phyloP scores from a whole-genome alignment of 1,140 invertebrate species.

The Atta colombica region DNA sequence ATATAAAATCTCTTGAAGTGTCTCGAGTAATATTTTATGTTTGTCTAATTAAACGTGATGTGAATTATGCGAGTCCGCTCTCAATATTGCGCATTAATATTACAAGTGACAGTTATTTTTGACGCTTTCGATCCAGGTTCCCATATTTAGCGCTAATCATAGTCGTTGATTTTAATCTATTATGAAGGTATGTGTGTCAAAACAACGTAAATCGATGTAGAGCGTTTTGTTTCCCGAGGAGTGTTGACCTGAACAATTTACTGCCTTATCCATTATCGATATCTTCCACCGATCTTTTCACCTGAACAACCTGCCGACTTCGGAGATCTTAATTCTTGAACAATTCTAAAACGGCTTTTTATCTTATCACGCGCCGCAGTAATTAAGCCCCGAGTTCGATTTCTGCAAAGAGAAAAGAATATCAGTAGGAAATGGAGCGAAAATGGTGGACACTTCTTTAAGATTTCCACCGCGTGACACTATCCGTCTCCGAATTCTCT shows the following conservation, averaged over 20 bases:
- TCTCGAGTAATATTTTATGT: neutral
- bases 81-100: slow-evolving; percentile 19
- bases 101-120: neutral
- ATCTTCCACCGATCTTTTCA: neutral
- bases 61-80: neutral
- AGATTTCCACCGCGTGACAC: slow-evolving; percentile 35
- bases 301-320: neutral
- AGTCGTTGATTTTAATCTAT: neutral
- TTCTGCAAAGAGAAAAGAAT: slow-evolving; percentile 29
- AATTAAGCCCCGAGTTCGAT: neutral
- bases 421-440: slow-evolving; percentile 32
- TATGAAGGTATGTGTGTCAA: neutral
- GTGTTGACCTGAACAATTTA: neutral
- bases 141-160: slow-evolving; percentile 8
- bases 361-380: slow-evolving; percentile 6
- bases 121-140: neutral
- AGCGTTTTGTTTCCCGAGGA: neutral
- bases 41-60: slow-evolving; percentile 1
- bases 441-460: slow-evolving; percentile 25
- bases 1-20: neutral
- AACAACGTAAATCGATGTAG: neutral
- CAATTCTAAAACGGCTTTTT: slow-evolving; percentile 25
- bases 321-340: neutral
- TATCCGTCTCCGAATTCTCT: slow-evolving; percentile 13
- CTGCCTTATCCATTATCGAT: neutral